phyloP scores from a whole-genome alignment of 2,888 invertebrate genomes.

The Amphipyra tragopoginis region DNA sequence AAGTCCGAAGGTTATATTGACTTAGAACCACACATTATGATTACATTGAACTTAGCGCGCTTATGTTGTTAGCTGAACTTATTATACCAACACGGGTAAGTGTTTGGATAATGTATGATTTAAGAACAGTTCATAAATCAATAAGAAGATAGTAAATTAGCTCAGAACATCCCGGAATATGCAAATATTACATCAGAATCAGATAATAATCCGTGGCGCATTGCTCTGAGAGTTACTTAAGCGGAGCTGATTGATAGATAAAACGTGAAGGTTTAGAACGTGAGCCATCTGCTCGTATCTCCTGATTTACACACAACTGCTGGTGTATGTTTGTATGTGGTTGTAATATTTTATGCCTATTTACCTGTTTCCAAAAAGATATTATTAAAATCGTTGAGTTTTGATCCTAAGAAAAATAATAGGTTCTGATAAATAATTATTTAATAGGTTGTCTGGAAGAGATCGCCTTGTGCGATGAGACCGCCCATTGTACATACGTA shows the following conservation, averaged over 20 bases:
- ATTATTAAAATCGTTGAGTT: not conserved
- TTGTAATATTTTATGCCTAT: constrained; percentile 37
- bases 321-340: constrained; percentile 10
- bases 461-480: too few relatives aligned
- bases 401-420: too few relatives aligned
- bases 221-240: constrained; percentile 36
- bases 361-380: constrained; percentile 11
- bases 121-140: constrained; percentile 19
- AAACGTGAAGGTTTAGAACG: constrained; percentile 50
- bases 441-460: too few relatives aligned
- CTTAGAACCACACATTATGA: constrained; percentile 44
- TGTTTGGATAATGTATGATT: constrained; percentile 27
- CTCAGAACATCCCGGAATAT: constrained; percentile 21
- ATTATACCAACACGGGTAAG: constrained; percentile 6
- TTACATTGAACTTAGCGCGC: constrained; percentile 56
- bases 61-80: constrained; percentile 28
- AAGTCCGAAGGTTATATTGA: constrained; percentile 59
- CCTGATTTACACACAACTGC: constrained; percentile 36
- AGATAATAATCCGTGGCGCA: constrained; percentile 13
- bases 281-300: constrained; percentile 46
- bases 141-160: constrained; percentile 14
- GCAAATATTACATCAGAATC: constrained; percentile 19
- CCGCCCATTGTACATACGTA: too few relatives aligned
- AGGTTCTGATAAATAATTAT: too few relatives aligned
- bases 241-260: constrained; percentile 51